Percentiles rank a stretch among this genome's conserved stretches.
Evolutionary conservation across 2,113 vertebrate genomes (phyloP).

Genomic region (Siphamia tubifer): DNA sequence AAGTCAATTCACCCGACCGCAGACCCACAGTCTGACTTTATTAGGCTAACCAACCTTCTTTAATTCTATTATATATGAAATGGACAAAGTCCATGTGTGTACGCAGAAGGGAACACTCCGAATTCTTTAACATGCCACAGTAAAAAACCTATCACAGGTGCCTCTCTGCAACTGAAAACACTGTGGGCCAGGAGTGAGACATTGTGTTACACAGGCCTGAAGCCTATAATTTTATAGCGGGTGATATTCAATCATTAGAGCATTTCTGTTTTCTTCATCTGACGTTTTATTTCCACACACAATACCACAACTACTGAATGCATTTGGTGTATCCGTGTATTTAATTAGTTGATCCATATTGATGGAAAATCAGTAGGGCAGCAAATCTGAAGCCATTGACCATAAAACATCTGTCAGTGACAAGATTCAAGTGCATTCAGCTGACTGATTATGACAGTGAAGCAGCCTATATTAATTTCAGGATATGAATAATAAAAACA

Average conservation of each 20-base stretch:
- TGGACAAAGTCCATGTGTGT: conserved; percentile 48
- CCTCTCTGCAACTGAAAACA: conserved; percentile 10
- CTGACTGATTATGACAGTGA: conserved; percentile 42
- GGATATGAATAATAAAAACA: conserved; percentile 43
- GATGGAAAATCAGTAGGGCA: conserved; percentile 55
- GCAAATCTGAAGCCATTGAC: conserved; percentile 37
- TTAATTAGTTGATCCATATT: conserved; percentile 42
- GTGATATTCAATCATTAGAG: conserved; percentile 33
- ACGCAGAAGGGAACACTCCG: conserved; percentile 29
- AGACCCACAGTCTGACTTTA: conserved; percentile 49
- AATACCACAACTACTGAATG: conserved; percentile 28
- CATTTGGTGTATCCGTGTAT: conserved; percentile 16
- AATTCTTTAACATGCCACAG: conserved; percentile 37
- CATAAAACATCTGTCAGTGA: conserved; percentile 49
- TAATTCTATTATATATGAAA: conserved; percentile 64
- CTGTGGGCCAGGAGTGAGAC: neutral
- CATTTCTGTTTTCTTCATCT: conserved; percentile 16
- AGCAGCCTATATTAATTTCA: conserved; percentile 37
- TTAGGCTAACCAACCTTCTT: conserved; percentile 55
- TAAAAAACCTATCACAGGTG: conserved; percentile 43
- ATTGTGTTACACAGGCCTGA: conserved; percentile 11
- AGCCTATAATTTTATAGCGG: conserved; percentile 5
- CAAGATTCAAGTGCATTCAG: conserved; percentile 4
- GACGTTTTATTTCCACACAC: neutral
- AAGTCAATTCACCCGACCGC: conserved; percentile 55